Percentiles rank a stretch among this genome's conserved stretches.
Conservation (phyloP, 2,797 vertebrate species). For the Lagocephalus sceleratus region DNA sequence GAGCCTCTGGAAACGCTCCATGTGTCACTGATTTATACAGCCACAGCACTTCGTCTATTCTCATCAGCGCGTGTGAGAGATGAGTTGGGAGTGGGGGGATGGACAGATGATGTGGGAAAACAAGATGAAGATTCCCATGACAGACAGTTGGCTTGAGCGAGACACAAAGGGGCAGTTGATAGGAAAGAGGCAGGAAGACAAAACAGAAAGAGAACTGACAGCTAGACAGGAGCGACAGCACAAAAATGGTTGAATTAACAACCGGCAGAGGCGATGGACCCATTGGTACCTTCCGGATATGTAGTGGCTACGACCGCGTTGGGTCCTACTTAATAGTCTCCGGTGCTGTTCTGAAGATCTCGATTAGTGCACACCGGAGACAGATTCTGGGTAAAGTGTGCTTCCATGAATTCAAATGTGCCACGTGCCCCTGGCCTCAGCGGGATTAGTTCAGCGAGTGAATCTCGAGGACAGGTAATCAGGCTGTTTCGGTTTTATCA, state of each 20-base stretch:
- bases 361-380: slow-evolving; percentile 50
- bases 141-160: slow-evolving; percentile 10
- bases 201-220: slow-evolving; percentile 20
- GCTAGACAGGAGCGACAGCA: slow-evolving; percentile 23
- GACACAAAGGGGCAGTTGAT: neutral
- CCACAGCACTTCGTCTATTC: slow-evolving; percentile 30
- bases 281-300: slow-evolving; percentile 39
- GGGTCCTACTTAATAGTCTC: slow-evolving; percentile 61
- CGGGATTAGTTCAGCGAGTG: slow-evolving; percentile 44
- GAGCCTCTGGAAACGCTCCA: slow-evolving; percentile 53
- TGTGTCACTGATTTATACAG: slow-evolving; percentile 58
- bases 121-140: slow-evolving; percentile 5
- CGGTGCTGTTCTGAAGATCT: slow-evolving; percentile 42
- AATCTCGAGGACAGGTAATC: slow-evolving; percentile 53
- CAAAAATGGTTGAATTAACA: slow-evolving; percentile 49
- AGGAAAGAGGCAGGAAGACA: slow-evolving; percentile 27
- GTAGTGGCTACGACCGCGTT: slow-evolving; percentile 37
- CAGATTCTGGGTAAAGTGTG: slow-evolving; percentile 46
- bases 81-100: neutral
- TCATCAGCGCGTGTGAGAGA: slow-evolving; percentile 27
- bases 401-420: slow-evolving; percentile 61
- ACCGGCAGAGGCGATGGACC: slow-evolving; percentile 48
- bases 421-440: slow-evolving; percentile 31
- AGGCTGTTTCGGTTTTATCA: slow-evolving; percentile 51
- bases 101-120: slow-evolving; percentile 1